Conservation (phyloP, 1,140 invertebrate species). For the Contarinia nasturtii region DNA sequence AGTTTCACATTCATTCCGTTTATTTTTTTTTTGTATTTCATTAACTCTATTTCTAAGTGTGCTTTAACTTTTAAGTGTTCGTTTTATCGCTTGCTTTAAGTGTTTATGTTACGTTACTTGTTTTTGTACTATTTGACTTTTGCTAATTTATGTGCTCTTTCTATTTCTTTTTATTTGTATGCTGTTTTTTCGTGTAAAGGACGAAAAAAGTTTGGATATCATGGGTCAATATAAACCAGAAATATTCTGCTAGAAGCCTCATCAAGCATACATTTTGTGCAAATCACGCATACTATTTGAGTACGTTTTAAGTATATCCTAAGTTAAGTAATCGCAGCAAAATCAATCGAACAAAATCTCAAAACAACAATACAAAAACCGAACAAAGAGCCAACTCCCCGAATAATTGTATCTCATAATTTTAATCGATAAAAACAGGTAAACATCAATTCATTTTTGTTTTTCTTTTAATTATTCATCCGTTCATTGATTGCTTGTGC, state of each 20-base stretch:
- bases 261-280: neutral
- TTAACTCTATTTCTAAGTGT: neutral
- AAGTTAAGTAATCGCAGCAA: neutral
- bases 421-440: neutral
- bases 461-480: neutral
- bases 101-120: neutral
- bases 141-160: conserved; percentile 7
- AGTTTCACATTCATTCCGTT: neutral
- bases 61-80: neutral
- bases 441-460: neutral
- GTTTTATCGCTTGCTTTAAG: neutral
- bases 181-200: conserved; percentile 38
- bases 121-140: neutral
- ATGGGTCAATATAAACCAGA: conserved; percentile 67
- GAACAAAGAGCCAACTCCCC: too few relatives aligned
- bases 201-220: conserved; percentile 65
- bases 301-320: neutral
- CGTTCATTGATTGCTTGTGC: too few relatives aligned
- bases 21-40: neutral
- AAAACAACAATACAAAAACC: neutral
- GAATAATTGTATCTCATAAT: too few relatives aligned
- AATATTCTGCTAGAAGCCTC: conserved; percentile 57
- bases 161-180: conserved; percentile 15
- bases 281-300: neutral
- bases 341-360: neutral